Percentiles rank a stretch among this genome's conserved stretches.
These are phyloP conservation scores for Florisuga fusca DNA, from an alignment of 2,797 vertebrate species.

Conservation along the genomic window DNA sequence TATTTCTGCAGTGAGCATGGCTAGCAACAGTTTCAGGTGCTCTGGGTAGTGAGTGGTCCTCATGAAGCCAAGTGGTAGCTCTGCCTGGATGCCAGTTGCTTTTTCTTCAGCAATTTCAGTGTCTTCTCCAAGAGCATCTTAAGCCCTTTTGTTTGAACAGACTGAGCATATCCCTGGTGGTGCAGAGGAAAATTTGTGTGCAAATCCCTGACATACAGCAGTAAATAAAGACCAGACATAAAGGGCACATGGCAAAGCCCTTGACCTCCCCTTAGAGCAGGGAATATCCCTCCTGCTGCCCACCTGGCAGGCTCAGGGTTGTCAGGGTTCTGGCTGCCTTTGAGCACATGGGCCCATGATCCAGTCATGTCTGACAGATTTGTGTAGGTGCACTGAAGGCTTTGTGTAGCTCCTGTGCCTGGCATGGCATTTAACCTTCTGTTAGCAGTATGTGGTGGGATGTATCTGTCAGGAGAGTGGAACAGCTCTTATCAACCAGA, in stretches of 20 bases:
- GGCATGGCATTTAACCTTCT: constrained; percentile 47
- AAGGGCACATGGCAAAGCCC: not conserved
- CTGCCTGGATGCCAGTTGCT: not conserved
- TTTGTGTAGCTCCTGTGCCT: constrained; percentile 23
- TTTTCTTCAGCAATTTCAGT: not conserved
- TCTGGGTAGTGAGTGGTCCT: not conserved
- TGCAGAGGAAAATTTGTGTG: not conserved
- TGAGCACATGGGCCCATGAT: not conserved
- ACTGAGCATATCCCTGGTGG: not conserved
- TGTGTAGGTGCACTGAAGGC: constrained; percentile 3
- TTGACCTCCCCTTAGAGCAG: not conserved
- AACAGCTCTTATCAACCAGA: not conserved
- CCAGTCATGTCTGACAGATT: constrained; percentile 34
- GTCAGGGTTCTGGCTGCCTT: not conserved
- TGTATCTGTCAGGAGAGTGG: constrained; percentile 36
- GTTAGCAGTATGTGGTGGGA: not conserved
- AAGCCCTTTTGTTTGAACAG: not conserved
- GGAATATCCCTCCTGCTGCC: constrained; percentile 14
- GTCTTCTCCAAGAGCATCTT: not conserved
- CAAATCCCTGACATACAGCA: not conserved
- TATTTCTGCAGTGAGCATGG: not conserved
- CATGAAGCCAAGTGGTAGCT: not conserved
- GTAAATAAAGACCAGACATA: not conserved
- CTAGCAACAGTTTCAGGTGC: not conserved
- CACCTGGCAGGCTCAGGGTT: not conserved